Conservation (phyloP, 2,888 invertebrate genomes). For the Habroteleia sp. region DNA sequence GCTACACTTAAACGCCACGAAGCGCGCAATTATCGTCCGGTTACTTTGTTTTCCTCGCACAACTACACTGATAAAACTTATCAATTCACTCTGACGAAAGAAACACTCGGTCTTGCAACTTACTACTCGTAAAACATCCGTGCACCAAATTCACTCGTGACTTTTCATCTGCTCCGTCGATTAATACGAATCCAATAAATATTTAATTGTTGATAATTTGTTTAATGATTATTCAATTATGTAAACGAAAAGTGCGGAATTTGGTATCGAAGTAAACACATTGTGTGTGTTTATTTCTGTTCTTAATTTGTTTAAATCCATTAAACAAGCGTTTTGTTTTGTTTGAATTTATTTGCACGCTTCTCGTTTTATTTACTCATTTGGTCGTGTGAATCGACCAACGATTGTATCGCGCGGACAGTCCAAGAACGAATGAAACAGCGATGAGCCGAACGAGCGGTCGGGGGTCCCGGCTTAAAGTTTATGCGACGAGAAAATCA, state of each 20-base stretch:
- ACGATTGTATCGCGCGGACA: slow-evolving; percentile 65
- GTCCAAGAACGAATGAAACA: slow-evolving; percentile 70
- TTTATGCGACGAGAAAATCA: slow-evolving; percentile 64
- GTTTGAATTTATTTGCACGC: no score
- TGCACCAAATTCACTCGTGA: neutral
- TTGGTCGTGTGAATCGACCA: no score
- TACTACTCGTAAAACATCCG: neutral
- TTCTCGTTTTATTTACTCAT: no score
- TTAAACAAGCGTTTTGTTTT: no score
- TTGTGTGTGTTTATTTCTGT: no score
- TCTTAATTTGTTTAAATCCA: no score
- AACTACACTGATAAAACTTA: slow-evolving; percentile 47
- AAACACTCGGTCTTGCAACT: slow-evolving; percentile 14
- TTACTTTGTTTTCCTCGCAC: slow-evolving; percentile 30
- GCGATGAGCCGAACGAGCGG: slow-evolving; percentile 60
- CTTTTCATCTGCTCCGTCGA: no score
- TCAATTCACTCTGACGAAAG: slow-evolving; percentile 20
- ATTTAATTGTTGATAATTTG: no score
- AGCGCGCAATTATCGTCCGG: neutral
- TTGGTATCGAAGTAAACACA: no score
- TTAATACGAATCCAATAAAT: no score
- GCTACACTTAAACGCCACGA: neutral
- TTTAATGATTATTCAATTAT: no score
- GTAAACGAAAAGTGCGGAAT: no score
- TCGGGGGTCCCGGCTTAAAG: slow-evolving; percentile 50